Percentiles rank a stretch among this genome's conserved stretches.
Evolutionary conservation across 2,888 invertebrate species (phyloP).

Genomic region (Patella depressa): DNA sequence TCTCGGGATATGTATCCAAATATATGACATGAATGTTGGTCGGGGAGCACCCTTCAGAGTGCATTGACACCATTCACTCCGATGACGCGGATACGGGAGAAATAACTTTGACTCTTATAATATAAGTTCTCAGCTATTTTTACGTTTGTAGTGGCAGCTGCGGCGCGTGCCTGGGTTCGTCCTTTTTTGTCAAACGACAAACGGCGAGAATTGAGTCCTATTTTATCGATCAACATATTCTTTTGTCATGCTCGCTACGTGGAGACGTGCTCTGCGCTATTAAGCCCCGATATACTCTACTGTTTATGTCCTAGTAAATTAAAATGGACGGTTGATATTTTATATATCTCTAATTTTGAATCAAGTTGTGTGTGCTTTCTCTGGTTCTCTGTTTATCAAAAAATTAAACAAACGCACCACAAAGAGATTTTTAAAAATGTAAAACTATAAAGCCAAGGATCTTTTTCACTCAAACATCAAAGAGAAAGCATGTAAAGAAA

Average conservation of each 20-base stretch:
- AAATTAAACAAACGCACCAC: too few relatives aligned
- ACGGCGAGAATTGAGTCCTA: conserved; percentile 18
- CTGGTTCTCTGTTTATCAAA: too few relatives aligned
- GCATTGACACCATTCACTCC: too few relatives aligned
- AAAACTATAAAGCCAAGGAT: too few relatives aligned
- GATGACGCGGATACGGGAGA: too few relatives aligned
- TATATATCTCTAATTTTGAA: conserved; percentile 4
- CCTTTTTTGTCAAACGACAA: conserved; percentile 34
- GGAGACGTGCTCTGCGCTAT: conserved; percentile 22
- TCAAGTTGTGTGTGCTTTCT: conserved; percentile 2
- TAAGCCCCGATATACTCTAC: conserved; percentile 21
- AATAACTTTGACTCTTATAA: too few relatives aligned
- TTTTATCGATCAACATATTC: conserved; percentile 20
- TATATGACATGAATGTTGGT: too few relatives aligned
- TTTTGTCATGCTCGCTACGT: conserved; percentile 25
- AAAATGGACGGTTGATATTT: neutral
- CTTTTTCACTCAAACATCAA: too few relatives aligned
- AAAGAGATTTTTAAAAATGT: too few relatives aligned
- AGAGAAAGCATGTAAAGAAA: too few relatives aligned
- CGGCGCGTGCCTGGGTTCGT: conserved; percentile 31
- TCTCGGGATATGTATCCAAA: too few relatives aligned
- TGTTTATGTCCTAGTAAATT: neutral
- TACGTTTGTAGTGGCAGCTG: conserved; percentile 36
- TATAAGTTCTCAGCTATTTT: conserved; percentile 12
- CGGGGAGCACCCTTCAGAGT: too few relatives aligned